Conservation (phyloP, 2,113 vertebrate species). For the Antechinus stuartii region DNA sequence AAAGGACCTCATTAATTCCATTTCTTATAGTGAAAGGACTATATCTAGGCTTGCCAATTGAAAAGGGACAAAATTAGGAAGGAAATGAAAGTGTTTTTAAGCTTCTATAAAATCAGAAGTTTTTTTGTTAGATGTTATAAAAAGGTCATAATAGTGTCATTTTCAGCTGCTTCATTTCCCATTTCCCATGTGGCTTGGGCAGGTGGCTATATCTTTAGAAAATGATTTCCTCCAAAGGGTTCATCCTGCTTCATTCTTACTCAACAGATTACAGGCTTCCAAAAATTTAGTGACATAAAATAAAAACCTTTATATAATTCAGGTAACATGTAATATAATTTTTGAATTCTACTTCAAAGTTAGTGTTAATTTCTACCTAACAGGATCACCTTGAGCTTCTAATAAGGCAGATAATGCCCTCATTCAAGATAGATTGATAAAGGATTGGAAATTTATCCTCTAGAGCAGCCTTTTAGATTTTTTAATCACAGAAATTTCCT, state of each 20-base stretch:
- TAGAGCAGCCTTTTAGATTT: not conserved
- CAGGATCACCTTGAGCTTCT: not conserved
- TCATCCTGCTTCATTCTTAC: not conserved
- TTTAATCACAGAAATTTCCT: not conserved
- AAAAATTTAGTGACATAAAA: not conserved
- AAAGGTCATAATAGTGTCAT: not conserved
- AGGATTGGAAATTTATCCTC: not conserved
- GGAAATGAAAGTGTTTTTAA: not conserved
- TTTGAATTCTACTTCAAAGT: not conserved
- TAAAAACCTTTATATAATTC: not conserved
- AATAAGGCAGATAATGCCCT: not conserved
- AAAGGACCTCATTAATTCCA: conserved; percentile 21
- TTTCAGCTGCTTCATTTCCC: not conserved
- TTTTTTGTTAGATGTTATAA: conserved; percentile 7
- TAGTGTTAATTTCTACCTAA: not conserved
- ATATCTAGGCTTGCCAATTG: not conserved
- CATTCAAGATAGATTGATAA: not conserved
- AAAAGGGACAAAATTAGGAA: not conserved
- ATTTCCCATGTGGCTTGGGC: not conserved
- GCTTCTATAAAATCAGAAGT: conserved; percentile 8
- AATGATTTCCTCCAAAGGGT: not conserved
- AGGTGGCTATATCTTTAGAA: not conserved
- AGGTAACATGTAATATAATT: not conserved
- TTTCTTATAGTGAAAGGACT: not conserved
- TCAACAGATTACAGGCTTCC: not conserved